phyloP scores from a whole-genome alignment of 1,140 invertebrate species.

The Gryllus bimaculatus region DNA sequence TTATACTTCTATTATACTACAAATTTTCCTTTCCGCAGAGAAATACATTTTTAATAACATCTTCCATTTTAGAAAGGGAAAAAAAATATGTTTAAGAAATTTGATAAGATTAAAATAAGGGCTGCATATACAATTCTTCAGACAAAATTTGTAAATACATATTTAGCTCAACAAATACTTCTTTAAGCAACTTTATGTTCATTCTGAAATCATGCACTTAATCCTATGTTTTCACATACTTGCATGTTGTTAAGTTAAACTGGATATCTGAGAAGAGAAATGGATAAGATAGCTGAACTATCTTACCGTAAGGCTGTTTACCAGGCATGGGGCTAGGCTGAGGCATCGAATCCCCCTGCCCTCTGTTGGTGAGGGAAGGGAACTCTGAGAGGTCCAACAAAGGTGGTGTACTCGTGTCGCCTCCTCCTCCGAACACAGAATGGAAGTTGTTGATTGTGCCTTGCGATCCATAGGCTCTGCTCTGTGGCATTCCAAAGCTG shows the following conservation, averaged over 20 bases:
- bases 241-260: background rate
- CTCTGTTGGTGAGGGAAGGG: conserved; percentile 75
- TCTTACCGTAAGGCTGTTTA: conserved; percentile 75
- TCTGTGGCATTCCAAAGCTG: conserved; percentile 50
- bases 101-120: too few species aligned
- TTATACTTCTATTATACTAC: too few species aligned
- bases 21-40: too few species aligned
- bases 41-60: too few species aligned
- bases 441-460: conserved; percentile 56
- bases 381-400: conserved; percentile 82
- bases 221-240: background rate
- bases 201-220: background rate
- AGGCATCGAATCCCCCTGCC: conserved; percentile 64
- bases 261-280: conserved; percentile 9
- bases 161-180: too few species aligned
- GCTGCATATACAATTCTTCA: too few species aligned
- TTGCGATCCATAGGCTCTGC: conserved; percentile 52
- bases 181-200: too few species aligned
- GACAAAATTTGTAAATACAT: too few species aligned
- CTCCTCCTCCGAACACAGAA: conserved; percentile 61
- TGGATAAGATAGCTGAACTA: conserved; percentile 22
- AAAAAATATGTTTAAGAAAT: too few species aligned
- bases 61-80: too few species aligned
- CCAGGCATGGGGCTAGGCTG: conserved; percentile 70
- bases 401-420: conserved; percentile 67